These are phyloP conservation scores for Spongia lamella DNA, from an alignment of 37 sponge, comb jelly and placozoan genomes.

Conservation along the genomic window DNA sequence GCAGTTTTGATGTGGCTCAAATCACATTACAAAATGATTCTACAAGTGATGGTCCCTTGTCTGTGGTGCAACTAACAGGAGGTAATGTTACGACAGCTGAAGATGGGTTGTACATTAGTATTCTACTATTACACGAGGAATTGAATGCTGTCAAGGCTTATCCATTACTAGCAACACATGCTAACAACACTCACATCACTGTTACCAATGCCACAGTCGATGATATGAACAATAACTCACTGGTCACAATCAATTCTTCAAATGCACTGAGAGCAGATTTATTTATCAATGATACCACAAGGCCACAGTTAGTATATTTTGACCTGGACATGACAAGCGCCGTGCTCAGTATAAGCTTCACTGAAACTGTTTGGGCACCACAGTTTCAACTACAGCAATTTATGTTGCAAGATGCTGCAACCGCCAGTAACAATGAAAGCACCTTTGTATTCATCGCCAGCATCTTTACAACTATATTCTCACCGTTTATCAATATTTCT, in stretches of 20 bases:
- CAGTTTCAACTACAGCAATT: slow-evolving; percentile 44
- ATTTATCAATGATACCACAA: slow-evolving; percentile 68
- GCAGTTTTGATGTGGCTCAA: slow-evolving; percentile 44
- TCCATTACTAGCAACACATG: slow-evolving; percentile 47
- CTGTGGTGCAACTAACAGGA: slow-evolving; percentile 20
- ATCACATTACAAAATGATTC: slow-evolving; percentile 58
- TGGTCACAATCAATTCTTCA: slow-evolving; percentile 33
- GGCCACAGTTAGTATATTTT: slow-evolving; percentile 51
- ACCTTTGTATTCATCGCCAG: slow-evolving; percentile 29
- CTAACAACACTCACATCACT: slow-evolving; percentile 44
- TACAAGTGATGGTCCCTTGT: neutral
- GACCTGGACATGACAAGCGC: slow-evolving; percentile 71
- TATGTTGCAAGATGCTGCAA: slow-evolving; percentile 47
- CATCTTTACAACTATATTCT: slow-evolving; percentile 1
- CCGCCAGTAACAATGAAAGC: slow-evolving; percentile 1
- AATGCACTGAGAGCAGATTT: slow-evolving; percentile 20
- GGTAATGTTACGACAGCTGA: slow-evolving; percentile 51
- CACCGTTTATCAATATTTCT: slow-evolving; percentile 38
- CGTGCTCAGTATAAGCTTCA: slow-evolving; percentile 62
- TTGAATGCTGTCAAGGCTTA: slow-evolving; percentile 75
- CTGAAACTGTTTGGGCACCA: slow-evolving; percentile 77
- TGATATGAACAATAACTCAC: slow-evolving; percentile 71
- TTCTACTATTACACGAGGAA: slow-evolving; percentile 55
- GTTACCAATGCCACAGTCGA: slow-evolving; percentile 35
- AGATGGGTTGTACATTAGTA: slow-evolving; percentile 28